These are phyloP conservation scores for Oryzias dopingdopingensis DNA, from an alignment of 2,797 vertebrate genomes.

Conservation along the genomic window DNA sequence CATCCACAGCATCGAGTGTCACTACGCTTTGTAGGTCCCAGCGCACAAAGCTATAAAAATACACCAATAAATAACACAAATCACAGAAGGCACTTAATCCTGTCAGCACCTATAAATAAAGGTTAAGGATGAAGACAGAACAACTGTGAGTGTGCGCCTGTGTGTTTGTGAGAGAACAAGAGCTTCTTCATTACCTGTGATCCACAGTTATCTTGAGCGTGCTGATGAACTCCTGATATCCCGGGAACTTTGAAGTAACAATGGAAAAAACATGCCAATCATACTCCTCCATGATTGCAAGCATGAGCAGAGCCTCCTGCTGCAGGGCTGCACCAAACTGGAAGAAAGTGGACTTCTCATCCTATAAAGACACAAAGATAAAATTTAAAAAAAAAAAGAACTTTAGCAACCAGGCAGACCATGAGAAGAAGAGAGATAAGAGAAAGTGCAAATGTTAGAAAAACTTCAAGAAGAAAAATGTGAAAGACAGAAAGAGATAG, in stretches of 20 bases:
- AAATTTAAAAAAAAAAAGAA: slow-evolving; percentile 16
- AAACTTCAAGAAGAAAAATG: slow-evolving; percentile 12
- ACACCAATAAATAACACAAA: slow-evolving; percentile 38
- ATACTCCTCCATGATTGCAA: slow-evolving; percentile 98
- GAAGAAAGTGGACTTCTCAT: slow-evolving; percentile 94
- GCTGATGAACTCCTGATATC: slow-evolving; percentile 91
- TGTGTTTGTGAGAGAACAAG: slow-evolving; percentile 12
- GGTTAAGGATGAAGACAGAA: slow-evolving; percentile 16
- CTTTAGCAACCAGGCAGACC: slow-evolving; percentile 40
- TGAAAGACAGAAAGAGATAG: slow-evolving; percentile 19
- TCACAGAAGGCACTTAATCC: slow-evolving; percentile 28
- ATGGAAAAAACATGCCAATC: slow-evolving; percentile 98
- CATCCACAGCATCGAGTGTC: slow-evolving; percentile 87
- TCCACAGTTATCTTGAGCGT: slow-evolving; percentile 85
- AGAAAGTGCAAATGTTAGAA: slow-evolving; percentile 18
- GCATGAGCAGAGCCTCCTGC: slow-evolving; percentile 94
- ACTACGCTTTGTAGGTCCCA: slow-evolving; percentile 97
- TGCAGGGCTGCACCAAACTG: slow-evolving; percentile 97
- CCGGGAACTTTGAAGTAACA: slow-evolving; percentile 96
- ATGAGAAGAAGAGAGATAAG: slow-evolving; percentile 33
- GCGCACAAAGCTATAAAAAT: slow-evolving; percentile 89
- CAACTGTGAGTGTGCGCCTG: slow-evolving; percentile 1
- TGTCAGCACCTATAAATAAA: slow-evolving; percentile 31
- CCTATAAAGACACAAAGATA: slow-evolving; percentile 75
- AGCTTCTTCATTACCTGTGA: slow-evolving; percentile 63